A percentile compares a stretch with the other conserved stretches of the same genome.
phyloP scores from a whole-genome alignment of 2,797 vertebrate genomes.

The Lithobates pipiens region DNA sequence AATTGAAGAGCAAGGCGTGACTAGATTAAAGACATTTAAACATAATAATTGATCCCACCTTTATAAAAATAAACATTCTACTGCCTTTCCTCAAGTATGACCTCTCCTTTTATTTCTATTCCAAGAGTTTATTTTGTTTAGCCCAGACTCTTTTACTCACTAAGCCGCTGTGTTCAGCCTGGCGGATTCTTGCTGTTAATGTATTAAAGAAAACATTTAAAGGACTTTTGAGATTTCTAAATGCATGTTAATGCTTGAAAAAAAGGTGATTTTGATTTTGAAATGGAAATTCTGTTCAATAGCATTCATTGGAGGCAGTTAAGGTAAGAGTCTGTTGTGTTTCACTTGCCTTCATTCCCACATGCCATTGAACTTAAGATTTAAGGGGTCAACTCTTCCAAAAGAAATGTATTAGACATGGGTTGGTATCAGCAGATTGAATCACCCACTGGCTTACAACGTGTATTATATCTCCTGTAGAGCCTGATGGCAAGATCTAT shows the following conservation, averaged over 20 bases:
- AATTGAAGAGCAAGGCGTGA: slow-evolving; percentile 9
- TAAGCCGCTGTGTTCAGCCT: background rate
- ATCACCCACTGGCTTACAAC: background rate
- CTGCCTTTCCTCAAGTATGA: background rate
- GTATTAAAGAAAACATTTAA: background rate
- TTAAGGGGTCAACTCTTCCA: background rate
- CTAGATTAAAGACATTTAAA: slow-evolving; percentile 45
- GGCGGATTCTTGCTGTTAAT: background rate
- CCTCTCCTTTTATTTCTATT: background rate
- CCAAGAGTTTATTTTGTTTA: slow-evolving; percentile 30
- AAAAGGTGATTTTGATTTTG: background rate
- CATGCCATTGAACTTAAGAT: background rate
- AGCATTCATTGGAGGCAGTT: background rate
- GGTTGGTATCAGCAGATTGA: background rate
- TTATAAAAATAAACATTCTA: too few relatives aligned
- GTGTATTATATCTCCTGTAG: background rate
- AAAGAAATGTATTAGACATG: background rate
- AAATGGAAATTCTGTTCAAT: background rate
- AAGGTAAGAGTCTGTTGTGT: too few relatives aligned
- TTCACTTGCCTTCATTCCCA: background rate
- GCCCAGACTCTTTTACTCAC: background rate
- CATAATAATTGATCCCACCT: background rate
- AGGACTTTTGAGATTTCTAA: background rate
- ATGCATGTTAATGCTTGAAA: background rate
- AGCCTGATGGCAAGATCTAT: background rate